Evolutionary conservation across 2,888 invertebrate species (phyloP), one percentile per base, ranked within the genome.

Genomic region (Drosophila planitibia): DNA sequence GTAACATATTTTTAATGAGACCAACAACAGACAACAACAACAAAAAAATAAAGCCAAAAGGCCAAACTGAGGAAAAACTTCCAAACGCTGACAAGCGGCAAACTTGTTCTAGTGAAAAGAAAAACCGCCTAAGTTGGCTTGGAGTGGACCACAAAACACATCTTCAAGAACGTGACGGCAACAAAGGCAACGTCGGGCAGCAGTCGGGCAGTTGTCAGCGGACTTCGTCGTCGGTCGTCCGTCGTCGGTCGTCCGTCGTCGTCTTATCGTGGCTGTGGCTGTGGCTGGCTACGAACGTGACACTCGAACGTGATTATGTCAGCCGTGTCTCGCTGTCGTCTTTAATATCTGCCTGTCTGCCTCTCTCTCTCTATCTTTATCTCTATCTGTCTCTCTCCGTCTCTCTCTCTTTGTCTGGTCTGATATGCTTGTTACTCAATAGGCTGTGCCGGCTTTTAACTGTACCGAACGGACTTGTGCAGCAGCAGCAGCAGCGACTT

Each of bases 291-390:
- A 55, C 61, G 79, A 89, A 91, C 90, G 89, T 89, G 90, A 90
- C 87, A 89, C 89, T 91, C 82, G 80, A 86, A 89, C 87, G 90
- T 86, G 91, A 89, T 90, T 90, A 91, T 90, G 89, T 90, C 90
- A 87, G 89, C 76, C 84, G 74, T 79, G 75, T 70, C 79, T 70
- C 39, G 30, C 60, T 58, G 74, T 74, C 64, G 66, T 69, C 81
- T 79, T 80, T 80, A 47, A 70, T 80, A 74, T 77, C 64, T 53
- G 19, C 19, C 35, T 53, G 19, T 25, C 35, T 53, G 33, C 22
- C 30, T 53, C 53, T 19, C 16, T 12, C 49, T 12, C 53, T 33
- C 12, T 22, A 25, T 19, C 16, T 12, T 39, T 12, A 3, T 25
- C 53, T 33, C 9, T 22, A 25, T 30, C 9, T 12, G 2, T 10